Base-by-base conservation (phyloP, 2,888 invertebrate species). In the Lysandra coridon region DNA sequence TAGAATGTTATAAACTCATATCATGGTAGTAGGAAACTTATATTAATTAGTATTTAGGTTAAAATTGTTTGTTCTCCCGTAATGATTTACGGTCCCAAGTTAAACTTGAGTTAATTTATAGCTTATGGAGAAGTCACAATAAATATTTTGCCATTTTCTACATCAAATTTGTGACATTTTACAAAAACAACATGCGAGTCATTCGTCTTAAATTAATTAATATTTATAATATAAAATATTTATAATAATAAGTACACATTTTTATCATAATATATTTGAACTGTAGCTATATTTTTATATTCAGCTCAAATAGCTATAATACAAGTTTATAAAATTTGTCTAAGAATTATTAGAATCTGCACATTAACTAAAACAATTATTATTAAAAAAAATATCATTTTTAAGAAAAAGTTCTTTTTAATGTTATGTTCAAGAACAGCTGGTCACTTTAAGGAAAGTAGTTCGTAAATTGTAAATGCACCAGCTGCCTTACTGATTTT, bases 51-150 rank as follows among this genome's bases (percentile, higher is more conserved):
- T 14, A 14, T 10, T 33, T 69, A 17, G 10, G 49, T 40, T 44
- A 40, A 78, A 78, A 64, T 40, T 78, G 78, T 53, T 44, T 73
- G 49, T 75, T 33, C 53, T 57, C 44, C 79, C 79, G 79, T 79
- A 79, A 79, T 53, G n/a, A n/a, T 30, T 77, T 79, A 79, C 79
- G 79, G 79, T 57, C 77, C 64, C 79, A 79, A 79, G 79, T 76
- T 33, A 44, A 30, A 79, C 79, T 79, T 79, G 77, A 79, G 77
- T 53, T 53, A 77, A 78, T 64, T 76, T 76, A 49, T 75, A 76
- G 76, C n/a, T 57, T 76, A 76, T 76, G 57, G 57, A 57, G 30
- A 53, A 57, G 33, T 53, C 14, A n/a, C 3, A 53, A 75, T 75
- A 49, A 75, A 75, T 57, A 76, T 53, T 76, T 17, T 57, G 53